A percentile compares a stretch with the other conserved stretches of the same genome.
These are phyloP conservation scores for Lutra lutra DNA, from an alignment of 2,797 vertebrate genomes.

Conservation along the genomic window DNA sequence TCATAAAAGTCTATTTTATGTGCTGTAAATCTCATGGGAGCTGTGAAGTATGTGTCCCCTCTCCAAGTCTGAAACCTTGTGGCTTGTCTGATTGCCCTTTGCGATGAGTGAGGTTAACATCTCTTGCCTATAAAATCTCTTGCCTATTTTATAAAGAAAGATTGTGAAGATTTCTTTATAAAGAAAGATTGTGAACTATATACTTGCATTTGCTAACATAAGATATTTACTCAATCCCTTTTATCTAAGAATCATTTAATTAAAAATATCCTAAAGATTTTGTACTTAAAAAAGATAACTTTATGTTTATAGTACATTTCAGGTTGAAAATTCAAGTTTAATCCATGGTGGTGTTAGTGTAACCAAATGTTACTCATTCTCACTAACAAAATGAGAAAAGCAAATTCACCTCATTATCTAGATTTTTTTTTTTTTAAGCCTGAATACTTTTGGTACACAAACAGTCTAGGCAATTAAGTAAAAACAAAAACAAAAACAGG, in stretches of 20 bases:
- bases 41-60: conserved; percentile 49
- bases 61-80: conserved; percentile 36
- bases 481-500: neutral
- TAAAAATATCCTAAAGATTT: neutral
- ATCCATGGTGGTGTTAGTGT: neutral
- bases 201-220: neutral
- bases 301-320: neutral
- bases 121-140: conserved; percentile 37
- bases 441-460: neutral
- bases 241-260: neutral
- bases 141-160: conserved; percentile 1
- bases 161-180: neutral
- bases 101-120: conserved; percentile 25
- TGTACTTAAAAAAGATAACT: neutral
- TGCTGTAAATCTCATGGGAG: conserved; percentile 65
- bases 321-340: neutral
- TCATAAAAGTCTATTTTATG: conserved; percentile 78
- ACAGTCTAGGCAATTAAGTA: neutral
- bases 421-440: neutral
- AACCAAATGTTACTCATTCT: neutral
- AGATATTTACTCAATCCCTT: neutral
- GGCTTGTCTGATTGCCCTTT: conserved; percentile 69
- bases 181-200: neutral
- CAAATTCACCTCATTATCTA: neutral
- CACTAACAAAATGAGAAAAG: neutral